Conservation (phyloP, 1,140 invertebrate genomes). For the Reticulitermes speratus region DNA sequence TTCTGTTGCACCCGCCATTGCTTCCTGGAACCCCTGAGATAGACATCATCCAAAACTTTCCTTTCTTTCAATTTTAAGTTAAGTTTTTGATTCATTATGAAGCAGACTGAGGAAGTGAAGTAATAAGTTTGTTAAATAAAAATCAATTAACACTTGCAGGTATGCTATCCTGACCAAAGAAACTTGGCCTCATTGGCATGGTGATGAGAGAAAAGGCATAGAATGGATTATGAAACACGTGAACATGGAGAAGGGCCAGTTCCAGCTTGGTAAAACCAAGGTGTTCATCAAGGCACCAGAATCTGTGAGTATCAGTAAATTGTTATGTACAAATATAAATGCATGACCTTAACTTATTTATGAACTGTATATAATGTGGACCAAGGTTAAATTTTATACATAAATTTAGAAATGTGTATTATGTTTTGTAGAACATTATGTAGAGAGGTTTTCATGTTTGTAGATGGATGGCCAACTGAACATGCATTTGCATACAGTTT, state of each 20-base stretch:
- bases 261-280: constrained; percentile 70
- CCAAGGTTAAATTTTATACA: neutral
- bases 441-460: too few relatives aligned
- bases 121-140: too few relatives aligned
- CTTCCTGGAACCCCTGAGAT: too few relatives aligned
- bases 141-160: constrained; percentile 41
- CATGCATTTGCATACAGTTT: too few relatives aligned
- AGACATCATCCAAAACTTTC: too few relatives aligned
- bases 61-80: too few relatives aligned
- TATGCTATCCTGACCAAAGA: constrained; percentile 70
- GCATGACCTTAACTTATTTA: neutral
- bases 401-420: neutral
- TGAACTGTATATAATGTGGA: neutral
- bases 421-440: too few relatives aligned
- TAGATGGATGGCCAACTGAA: too few relatives aligned
- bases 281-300: constrained; percentile 77
- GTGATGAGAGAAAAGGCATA: constrained; percentile 60
- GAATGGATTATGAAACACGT: constrained; percentile 60
- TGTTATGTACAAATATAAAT: neutral
- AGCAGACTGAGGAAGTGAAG: too few relatives aligned
- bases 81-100: too few relatives aligned
- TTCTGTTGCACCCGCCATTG: too few relatives aligned
- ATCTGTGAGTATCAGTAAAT: constrained; percentile 54
- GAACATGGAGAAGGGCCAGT: constrained; percentile 66
- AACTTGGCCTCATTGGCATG: constrained; percentile 66